Conservation (phyloP, 2,113 vertebrate species). For the Larimichthys crocea region DNA sequence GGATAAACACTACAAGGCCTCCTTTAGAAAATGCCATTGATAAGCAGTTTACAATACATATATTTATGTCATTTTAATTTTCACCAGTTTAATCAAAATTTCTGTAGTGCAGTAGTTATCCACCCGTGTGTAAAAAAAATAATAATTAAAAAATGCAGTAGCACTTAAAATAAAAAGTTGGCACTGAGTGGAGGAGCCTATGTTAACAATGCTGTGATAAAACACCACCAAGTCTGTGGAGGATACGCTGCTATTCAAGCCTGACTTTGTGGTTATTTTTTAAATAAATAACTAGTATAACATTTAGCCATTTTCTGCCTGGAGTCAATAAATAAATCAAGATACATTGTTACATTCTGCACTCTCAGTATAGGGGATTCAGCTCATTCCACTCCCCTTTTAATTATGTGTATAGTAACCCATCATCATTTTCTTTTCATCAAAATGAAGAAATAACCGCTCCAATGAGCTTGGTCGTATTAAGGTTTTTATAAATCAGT, state of each 20-base stretch:
- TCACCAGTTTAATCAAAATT: constrained; percentile 5
- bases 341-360: constrained; percentile 30
- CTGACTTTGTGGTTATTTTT: constrained; percentile 7
- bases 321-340: constrained; percentile 24
- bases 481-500: constrained; percentile 35
- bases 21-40: constrained; percentile 29
- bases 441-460: constrained; percentile 11
- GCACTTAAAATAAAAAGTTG: constrained; percentile 90
- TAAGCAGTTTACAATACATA: constrained; percentile 12
- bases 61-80: background rate
- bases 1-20: constrained; percentile 48
- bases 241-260: constrained; percentile 7
- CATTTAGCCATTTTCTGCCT: constrained; percentile 14
- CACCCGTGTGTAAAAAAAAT: constrained; percentile 66
- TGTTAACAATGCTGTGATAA: constrained; percentile 16
- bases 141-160: constrained; percentile 80
- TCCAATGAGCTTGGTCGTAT: constrained; percentile 27
- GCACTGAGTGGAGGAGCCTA: constrained; percentile 79
- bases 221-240: constrained; percentile 7
- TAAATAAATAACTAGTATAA: background rate
- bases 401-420: constrained; percentile 24
- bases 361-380: background rate
- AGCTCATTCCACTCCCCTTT: constrained; percentile 6
- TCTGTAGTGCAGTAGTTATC: constrained; percentile 34
- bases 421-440: constrained; percentile 35